These are phyloP conservation scores for Alcis repandata DNA, from an alignment of 2,888 invertebrate species.

Conservation along the genomic window DNA sequence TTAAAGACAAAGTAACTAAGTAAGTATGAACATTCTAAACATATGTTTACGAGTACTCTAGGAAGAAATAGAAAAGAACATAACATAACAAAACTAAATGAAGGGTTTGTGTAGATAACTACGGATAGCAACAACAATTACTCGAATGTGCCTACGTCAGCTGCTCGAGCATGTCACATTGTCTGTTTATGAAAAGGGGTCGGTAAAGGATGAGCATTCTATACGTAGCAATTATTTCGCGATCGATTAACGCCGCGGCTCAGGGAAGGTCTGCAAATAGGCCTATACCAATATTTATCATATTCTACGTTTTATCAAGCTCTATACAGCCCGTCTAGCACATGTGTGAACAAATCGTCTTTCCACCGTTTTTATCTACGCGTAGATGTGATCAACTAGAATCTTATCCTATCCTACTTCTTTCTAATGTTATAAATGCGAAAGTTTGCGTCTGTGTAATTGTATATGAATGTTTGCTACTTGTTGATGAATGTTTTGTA, in stretches of 20 bases:
- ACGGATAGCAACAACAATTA: conserved; percentile 14
- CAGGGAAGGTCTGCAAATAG: not conserved
- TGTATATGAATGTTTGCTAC: too few species aligned
- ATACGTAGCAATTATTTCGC: conserved; percentile 4
- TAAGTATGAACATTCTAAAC: too few species aligned
- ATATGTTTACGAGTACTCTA: too few species aligned
- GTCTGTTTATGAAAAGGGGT: conserved; percentile 25
- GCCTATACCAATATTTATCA: not conserved
- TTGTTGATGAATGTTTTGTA: too few species aligned
- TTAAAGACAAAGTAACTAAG: too few species aligned
- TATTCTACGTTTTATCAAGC: not conserved
- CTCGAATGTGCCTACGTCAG: conserved; percentile 24
- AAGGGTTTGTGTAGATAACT: conserved; percentile 6
- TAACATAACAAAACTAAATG: not conserved
- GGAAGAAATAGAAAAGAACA: too few species aligned
- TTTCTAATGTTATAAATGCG: too few species aligned
- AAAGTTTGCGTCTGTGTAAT: too few species aligned
- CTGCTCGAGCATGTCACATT: conserved; percentile 16
- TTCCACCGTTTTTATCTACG: not conserved
- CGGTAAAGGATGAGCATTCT: conserved; percentile 6
- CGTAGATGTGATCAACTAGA: too few species aligned
- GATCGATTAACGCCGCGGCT: not conserved
- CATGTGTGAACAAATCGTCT: too few species aligned
- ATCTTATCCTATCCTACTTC: too few species aligned
- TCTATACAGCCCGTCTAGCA: too few species aligned